phyloP scores from a whole-genome alignment of 2,113 vertebrate species.

The Ardeotis arabs region DNA sequence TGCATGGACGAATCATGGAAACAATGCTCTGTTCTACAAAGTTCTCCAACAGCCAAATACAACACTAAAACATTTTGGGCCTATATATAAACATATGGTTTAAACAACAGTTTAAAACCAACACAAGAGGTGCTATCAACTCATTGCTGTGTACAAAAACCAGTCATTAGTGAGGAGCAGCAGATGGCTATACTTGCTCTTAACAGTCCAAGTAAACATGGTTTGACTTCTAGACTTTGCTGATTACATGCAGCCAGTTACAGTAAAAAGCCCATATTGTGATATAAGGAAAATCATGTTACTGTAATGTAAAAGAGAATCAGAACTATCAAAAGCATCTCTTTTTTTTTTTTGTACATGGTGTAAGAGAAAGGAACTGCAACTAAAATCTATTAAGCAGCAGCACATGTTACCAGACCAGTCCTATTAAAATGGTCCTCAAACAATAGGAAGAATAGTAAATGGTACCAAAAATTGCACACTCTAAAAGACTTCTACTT shows the following conservation, averaged over 20 bases:
- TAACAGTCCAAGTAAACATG: background rate
- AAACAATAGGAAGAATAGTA: background rate
- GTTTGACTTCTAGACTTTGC: background rate
- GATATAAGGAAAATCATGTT: background rate
- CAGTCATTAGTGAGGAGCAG: background rate
- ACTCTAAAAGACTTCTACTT: background rate
- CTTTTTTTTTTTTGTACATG: too few relatives aligned
- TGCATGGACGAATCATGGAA: background rate
- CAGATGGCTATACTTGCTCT: background rate
- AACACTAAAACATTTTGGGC: background rate
- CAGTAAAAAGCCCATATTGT: background rate
- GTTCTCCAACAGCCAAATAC: background rate
- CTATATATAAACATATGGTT: background rate
- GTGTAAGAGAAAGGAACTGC: background rate
- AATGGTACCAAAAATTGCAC: background rate
- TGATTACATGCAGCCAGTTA: background rate
- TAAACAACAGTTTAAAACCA: background rate
- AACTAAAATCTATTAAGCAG: background rate
- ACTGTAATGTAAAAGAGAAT: background rate
- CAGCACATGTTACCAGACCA: background rate
- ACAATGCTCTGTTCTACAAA: background rate
- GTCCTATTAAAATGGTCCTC: background rate
- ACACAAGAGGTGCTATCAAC: background rate
- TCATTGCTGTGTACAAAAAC: background rate
- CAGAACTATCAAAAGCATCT: background rate